These are phyloP conservation scores for Drosophila sulfurigaster DNA, from an alignment of 1,140 invertebrate species.

Conservation along the genomic window DNA sequence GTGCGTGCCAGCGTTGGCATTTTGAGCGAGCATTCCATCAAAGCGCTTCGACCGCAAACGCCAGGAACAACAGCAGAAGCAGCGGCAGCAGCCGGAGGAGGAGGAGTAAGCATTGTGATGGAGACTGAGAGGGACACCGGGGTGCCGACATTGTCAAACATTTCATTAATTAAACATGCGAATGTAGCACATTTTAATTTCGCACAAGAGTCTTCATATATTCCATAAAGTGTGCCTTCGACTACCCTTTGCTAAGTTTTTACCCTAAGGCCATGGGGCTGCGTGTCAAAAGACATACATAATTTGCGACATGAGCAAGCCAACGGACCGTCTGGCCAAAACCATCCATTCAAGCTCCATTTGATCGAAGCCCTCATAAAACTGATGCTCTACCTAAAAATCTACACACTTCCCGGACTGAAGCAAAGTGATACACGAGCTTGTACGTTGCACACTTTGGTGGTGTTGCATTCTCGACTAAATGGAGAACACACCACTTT, in stretches of 20 bases:
- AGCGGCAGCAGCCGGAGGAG: background rate
- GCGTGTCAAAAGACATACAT: conserved; percentile 78
- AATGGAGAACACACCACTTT: conserved; percentile 13
- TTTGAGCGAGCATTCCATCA: conserved; percentile 78
- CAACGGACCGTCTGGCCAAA: conserved; percentile 3
- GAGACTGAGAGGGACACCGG: conserved; percentile 1
- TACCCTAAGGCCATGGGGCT: conserved; percentile 46
- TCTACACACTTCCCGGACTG: conserved; percentile 55
- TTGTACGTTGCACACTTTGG: conserved; percentile 59
- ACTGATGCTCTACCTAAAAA: conserved; percentile 61
- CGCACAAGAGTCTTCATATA: conserved; percentile 58
- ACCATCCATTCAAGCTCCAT: conserved; percentile 26
- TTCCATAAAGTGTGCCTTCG: conserved; percentile 67
- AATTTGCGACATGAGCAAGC: conserved; percentile 71
- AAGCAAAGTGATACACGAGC: conserved; percentile 70
- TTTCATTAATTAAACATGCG: conserved; percentile 83
- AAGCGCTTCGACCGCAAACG: conserved; percentile 70
- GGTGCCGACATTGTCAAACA: conserved; percentile 74
- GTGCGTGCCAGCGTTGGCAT: conserved; percentile 72
- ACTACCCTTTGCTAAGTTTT: conserved; percentile 54
- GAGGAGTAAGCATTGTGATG: background rate
- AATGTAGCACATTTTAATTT: conserved; percentile 80
- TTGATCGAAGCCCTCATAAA: conserved; percentile 71
- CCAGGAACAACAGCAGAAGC: conserved; percentile 35
- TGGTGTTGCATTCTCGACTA: conserved; percentile 34